Conservation (phyloP, 2,113 vertebrate species). For the Chaetops frenatus region DNA sequence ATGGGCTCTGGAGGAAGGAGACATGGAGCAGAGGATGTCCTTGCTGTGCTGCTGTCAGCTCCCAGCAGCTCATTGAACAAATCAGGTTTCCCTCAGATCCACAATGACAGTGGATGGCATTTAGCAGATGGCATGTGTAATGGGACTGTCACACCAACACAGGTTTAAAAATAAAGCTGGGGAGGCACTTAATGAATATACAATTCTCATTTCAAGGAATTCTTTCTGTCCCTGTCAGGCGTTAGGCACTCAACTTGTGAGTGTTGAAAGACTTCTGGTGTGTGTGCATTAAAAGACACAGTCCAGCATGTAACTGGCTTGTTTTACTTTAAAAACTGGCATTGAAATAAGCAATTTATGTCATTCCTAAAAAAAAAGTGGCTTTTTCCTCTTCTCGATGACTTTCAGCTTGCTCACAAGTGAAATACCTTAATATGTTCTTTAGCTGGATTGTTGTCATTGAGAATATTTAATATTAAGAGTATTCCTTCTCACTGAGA, state of each 20-base stretch:
- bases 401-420: neutral
- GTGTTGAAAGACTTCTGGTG: neutral
- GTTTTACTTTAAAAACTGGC: neutral
- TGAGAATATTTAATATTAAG: neutral
- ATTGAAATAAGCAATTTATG: neutral
- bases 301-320: neutral
- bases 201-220: neutral
- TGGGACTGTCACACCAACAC: slow-evolving; percentile 32
- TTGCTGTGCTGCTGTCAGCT: neutral
- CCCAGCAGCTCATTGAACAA: slow-evolving; percentile 18
- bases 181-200: slow-evolving; percentile 2
- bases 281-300: neutral
- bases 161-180: neutral
- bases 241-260: neutral
- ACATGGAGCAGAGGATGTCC: neutral
- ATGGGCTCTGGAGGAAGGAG: slow-evolving; percentile 7
- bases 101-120: slow-evolving; percentile 34
- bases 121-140: slow-evolving; percentile 53
- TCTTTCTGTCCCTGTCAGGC: neutral
- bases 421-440: neutral
- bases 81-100: slow-evolving; percentile 29
- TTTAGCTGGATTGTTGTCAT: neutral
- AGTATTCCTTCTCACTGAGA: neutral
- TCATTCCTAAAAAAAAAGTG: neutral
- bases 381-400: neutral